These are phyloP conservation scores for Hydroisotoma schaefferi DNA, from an alignment of 2,888 invertebrate species.

Conservation along the genomic window DNA sequence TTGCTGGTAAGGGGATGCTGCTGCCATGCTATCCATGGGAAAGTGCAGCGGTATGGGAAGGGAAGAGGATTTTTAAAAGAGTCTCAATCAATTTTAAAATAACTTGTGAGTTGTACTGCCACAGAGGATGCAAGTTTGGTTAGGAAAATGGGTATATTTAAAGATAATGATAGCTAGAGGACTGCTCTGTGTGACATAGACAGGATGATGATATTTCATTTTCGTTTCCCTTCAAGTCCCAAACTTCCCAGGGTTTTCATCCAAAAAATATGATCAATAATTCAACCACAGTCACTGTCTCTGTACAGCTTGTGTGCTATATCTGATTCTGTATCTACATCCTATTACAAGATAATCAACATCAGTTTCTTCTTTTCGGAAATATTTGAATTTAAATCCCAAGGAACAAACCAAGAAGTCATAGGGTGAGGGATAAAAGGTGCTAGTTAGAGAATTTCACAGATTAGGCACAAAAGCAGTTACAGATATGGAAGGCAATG, in stretches of 20 bases:
- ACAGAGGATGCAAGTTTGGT: too few species aligned
- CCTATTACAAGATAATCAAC: neutral
- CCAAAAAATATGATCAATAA: slow-evolving; percentile 5
- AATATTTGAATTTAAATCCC: neutral
- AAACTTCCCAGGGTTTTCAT: neutral
- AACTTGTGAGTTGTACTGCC: neutral
- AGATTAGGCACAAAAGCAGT: slow-evolving; percentile 3
- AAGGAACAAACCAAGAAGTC: neutral
- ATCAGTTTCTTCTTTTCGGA: neutral
- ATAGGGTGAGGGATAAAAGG: slow-evolving; percentile 6
- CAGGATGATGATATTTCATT: slow-evolving; percentile 26
- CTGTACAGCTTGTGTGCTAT: neutral
- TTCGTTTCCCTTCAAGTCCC: neutral
- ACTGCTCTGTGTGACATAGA: slow-evolving; percentile 20
- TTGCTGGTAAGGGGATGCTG: neutral
- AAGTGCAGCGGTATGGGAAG: neutral
- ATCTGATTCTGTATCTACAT: neutral
- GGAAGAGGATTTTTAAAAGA: neutral
- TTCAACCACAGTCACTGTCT: neutral
- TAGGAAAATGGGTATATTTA: neutral
- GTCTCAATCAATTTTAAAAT: neutral
- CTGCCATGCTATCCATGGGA: too few species aligned
- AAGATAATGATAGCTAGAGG: slow-evolving; percentile 5
- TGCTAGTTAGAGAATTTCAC: slow-evolving; percentile 14
- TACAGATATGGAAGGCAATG: slow-evolving; percentile 1